Evolutionary conservation across 2,113 vertebrate species (phyloP).

Genomic region (Puntigrus tetrazona): DNA sequence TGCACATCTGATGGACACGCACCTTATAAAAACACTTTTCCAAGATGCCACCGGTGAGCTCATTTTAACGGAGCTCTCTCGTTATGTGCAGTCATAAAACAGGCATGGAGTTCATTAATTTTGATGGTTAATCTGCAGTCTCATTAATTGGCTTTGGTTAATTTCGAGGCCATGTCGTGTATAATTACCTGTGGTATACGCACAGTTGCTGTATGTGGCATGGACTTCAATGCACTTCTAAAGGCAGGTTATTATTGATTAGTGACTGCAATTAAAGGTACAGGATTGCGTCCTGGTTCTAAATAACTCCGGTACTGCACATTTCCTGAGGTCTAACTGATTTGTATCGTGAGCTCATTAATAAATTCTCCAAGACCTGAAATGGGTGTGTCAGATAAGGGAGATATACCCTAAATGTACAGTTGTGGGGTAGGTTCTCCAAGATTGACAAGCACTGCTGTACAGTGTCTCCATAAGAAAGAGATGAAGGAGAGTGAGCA

Average conservation of each 20-base stretch:
- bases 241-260: not conserved
- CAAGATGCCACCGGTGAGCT: not conserved
- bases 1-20: not conserved
- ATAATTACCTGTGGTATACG: not conserved
- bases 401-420: slow-evolving; percentile 2
- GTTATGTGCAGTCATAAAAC: not conserved
- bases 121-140: not conserved
- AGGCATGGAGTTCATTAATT: slow-evolving; percentile 15
- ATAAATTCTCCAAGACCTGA: not conserved
- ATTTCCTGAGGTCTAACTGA: not conserved
- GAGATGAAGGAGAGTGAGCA: not conserved
- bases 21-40: slow-evolving; percentile 14
- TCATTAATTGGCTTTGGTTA: slow-evolving; percentile 7
- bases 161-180: not conserved
- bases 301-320: not conserved
- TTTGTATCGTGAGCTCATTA: not conserved
- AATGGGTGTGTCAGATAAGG: slow-evolving; percentile 21
- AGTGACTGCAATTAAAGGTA: not conserved
- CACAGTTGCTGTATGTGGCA: not conserved
- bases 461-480: slow-evolving; percentile 3
- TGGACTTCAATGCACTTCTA: not conserved
- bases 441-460: slow-evolving; percentile 16
- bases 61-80: not conserved
- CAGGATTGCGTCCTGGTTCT: not conserved
- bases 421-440: not conserved